A percentile compares a stretch with the other conserved stretches of the same genome.
These are phyloP conservation scores for Tarsius wallacei DNA, from an alignment of 2,797 vertebrate genomes.

Conservation along the genomic window DNA sequence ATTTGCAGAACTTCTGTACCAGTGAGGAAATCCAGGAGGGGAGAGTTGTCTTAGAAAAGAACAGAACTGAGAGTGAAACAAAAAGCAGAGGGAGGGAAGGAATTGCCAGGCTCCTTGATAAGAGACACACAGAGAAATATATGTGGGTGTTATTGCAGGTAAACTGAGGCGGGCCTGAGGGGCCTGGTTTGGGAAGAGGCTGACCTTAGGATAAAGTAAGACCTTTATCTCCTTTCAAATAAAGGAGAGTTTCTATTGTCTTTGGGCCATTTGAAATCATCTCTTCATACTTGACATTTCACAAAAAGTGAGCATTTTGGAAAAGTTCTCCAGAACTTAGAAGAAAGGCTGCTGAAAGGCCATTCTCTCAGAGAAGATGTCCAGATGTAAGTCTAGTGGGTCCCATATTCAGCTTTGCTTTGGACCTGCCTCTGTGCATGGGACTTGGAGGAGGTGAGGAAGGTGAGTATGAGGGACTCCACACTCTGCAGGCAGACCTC, in stretches of 20 bases:
- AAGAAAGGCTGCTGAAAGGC: not conserved
- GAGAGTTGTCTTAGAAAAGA: constrained; percentile 62
- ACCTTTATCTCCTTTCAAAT: constrained; percentile 10
- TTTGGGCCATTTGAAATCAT: constrained; percentile 21
- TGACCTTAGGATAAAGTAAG: not conserved
- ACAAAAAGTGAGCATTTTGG: not conserved
- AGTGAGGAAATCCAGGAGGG: constrained; percentile 24
- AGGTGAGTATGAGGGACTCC: rapidly evolving
- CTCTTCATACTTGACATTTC: not conserved
- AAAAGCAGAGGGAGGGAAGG: constrained; percentile 54
- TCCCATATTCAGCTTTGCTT: not conserved
- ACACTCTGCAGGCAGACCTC: not conserved
- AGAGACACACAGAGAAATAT: not conserved
- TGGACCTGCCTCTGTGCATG: not conserved
- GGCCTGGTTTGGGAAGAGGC: not conserved
- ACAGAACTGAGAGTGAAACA: constrained; percentile 53
- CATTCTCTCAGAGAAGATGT: not conserved
- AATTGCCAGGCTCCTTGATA: not conserved
- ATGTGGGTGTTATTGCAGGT: not conserved
- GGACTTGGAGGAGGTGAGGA: not conserved
- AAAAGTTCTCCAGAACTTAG: not conserved
- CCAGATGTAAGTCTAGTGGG: not conserved
- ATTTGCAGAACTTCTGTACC: constrained; percentile 32
- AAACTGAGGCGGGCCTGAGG: not conserved
- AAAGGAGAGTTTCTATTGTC: not conserved